Evolutionary conservation across 2,888 invertebrate species (phyloP).

Genomic region (Copidosoma aretas): DNA sequence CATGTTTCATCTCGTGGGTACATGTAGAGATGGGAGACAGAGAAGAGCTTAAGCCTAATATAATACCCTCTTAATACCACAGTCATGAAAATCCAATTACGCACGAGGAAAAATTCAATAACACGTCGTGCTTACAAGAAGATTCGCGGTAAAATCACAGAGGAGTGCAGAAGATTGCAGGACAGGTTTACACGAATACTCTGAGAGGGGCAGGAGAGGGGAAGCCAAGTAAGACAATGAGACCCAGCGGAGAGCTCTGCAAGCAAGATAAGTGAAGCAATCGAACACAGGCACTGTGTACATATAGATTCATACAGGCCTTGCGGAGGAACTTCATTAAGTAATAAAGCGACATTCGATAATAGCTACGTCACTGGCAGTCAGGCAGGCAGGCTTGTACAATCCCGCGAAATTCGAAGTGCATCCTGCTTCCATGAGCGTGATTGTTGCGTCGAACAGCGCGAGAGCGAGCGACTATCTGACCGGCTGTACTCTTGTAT

Average conservation of each 20-base stretch:
- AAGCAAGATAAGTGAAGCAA: background rate
- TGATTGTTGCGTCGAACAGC: slow-evolving; percentile 15
- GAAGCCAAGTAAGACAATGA: background rate
- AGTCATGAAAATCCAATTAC: background rate
- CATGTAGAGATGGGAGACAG: too few species aligned
- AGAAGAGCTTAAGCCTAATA: too few species aligned
- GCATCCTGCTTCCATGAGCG: background rate
- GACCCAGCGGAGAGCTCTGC: background rate
- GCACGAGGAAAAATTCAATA: background rate
- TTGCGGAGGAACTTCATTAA: slow-evolving; percentile 29
- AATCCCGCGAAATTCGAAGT: slow-evolving; percentile 29
- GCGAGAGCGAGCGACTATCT: background rate
- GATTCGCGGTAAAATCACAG: too few species aligned
- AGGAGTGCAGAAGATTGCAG: too few species aligned
- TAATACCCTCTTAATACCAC: too few species aligned
- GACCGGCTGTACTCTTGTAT: background rate
- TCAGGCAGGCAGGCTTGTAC: slow-evolving; percentile 16
- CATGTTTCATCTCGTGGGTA: too few species aligned
- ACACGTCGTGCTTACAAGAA: too few species aligned
- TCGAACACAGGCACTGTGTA: too few species aligned
- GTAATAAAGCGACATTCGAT: slow-evolving; percentile 35
- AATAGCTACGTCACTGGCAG: slow-evolving; percentile 16
- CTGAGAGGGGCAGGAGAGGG: background rate
- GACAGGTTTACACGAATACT: background rate
- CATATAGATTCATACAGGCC: background rate